These are phyloP conservation scores for Lasioglossum morio DNA, from an alignment of 2,888 invertebrate genomes.

Conservation along the genomic window DNA sequence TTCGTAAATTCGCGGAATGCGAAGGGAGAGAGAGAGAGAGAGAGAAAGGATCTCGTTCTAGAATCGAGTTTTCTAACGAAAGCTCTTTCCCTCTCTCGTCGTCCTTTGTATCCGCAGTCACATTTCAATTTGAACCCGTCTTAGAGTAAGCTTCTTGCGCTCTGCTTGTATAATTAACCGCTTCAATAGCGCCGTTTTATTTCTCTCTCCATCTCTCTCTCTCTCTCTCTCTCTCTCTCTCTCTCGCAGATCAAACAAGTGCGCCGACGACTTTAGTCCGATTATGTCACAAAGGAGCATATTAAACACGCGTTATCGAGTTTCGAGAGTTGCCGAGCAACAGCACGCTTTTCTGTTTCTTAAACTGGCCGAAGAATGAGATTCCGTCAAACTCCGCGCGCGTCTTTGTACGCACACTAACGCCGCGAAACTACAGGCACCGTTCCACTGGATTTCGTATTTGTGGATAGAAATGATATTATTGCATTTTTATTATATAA, in stretches of 20 bases:
- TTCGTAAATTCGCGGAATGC: slow-evolving; percentile 42
- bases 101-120: slow-evolving; percentile 32
- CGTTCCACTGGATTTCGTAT: too few species aligned
- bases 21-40: too few species aligned
- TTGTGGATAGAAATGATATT: too few species aligned
- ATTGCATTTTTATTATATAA: too few species aligned
- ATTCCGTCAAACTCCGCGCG: background rate
- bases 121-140: slow-evolving; percentile 39
- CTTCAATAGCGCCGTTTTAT: slow-evolving; percentile 43
- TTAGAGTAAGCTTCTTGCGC: background rate
- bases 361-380: background rate
- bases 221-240: background rate
- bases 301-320: background rate
- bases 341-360: background rate
- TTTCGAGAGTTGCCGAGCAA: background rate
- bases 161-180: slow-evolving; percentile 47
- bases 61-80: slow-evolving; percentile 49
- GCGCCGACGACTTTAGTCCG: background rate
- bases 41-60: background rate
- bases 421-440: too few species aligned
- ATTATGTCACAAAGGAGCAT: background rate
- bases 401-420: background rate
- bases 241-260: background rate
- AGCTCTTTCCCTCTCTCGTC: background rate
- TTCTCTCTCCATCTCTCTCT: too few species aligned